Conservation (phyloP, 1,140 invertebrate genomes). For the Popillia japonica region DNA sequence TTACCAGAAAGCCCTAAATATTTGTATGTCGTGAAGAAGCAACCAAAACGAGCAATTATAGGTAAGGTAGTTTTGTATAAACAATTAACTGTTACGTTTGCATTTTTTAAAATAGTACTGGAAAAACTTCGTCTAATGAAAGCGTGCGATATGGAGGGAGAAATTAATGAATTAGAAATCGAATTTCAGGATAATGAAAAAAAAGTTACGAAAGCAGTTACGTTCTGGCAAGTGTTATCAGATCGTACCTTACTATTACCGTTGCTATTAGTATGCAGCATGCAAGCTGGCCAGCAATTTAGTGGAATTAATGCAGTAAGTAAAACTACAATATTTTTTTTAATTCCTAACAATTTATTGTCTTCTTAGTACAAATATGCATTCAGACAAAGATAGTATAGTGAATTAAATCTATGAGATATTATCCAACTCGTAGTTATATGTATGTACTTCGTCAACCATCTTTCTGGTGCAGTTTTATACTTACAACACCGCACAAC, state of each 20-base stretch:
- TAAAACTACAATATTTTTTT: no score
- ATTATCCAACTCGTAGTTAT: no score
- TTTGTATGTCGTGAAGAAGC: slow-evolving; percentile 74
- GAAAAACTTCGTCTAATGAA: slow-evolving; percentile 63
- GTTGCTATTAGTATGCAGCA: slow-evolving; percentile 73
- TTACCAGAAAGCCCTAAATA: slow-evolving; percentile 89
- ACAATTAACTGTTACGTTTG: neutral
- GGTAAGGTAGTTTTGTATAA: slow-evolving; percentile 61
- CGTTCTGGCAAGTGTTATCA: slow-evolving; percentile 64
- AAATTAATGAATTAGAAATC: slow-evolving; percentile 62
- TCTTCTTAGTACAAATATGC: no score
- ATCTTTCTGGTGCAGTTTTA: no score
- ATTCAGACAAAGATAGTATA: no score
- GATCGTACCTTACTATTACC: slow-evolving; percentile 70
- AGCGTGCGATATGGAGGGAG: slow-evolving; percentile 60
- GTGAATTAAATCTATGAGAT: no score
- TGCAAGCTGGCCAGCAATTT: slow-evolving; percentile 85
- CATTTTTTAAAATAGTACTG: slow-evolving; percentile 61
- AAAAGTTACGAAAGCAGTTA: slow-evolving; percentile 60
- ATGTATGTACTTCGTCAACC: no score
- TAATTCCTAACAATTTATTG: no score
- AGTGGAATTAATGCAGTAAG: slow-evolving; percentile 87
- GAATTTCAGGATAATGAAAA: slow-evolving; percentile 54
- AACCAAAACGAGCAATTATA: slow-evolving; percentile 69
- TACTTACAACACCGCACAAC: no score